These are phyloP conservation scores for Gobionotothen gibberifrons DNA, from an alignment of 2,797 vertebrate genomes.

Conservation along the genomic window DNA sequence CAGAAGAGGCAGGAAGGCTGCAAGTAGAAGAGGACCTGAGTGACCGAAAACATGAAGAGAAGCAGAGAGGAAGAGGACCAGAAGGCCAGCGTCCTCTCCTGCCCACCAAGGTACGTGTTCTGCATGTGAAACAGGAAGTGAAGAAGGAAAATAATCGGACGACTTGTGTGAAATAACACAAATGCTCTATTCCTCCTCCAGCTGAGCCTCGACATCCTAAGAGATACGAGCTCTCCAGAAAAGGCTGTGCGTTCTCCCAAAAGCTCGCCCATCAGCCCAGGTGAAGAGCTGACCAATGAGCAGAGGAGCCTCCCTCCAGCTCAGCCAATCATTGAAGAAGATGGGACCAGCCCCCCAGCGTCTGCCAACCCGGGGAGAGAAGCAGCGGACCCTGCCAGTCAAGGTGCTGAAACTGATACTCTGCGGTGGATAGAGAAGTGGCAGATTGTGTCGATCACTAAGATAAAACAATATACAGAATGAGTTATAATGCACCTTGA, in stretches of 20 bases:
- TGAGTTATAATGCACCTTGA: too few species aligned
- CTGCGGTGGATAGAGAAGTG: background rate
- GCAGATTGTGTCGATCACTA: background rate
- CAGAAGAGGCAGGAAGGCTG: slow-evolving; percentile 73
- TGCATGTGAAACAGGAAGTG: background rate
- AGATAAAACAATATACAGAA: too few species aligned
- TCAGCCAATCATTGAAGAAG: slow-evolving; percentile 55
- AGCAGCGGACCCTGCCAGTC: slow-evolving; percentile 55
- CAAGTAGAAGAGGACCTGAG: slow-evolving; percentile 65
- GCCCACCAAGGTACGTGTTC: slow-evolving; percentile 69
- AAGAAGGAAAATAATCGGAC: background rate
- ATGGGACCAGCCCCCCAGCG: slow-evolving; percentile 48
- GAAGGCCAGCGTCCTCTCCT: slow-evolving; percentile 74
- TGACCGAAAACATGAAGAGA: slow-evolving; percentile 64
- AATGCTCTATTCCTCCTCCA: slow-evolving; percentile 45
- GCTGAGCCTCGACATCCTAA: slow-evolving; percentile 67
- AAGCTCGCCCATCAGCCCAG: slow-evolving; percentile 55
- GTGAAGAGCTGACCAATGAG: slow-evolving; percentile 51
- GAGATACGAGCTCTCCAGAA: slow-evolving; percentile 65
- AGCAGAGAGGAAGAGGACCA: slow-evolving; percentile 64
- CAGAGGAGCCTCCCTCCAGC: slow-evolving; percentile 56
- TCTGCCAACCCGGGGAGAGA: slow-evolving; percentile 43
- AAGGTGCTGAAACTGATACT: slow-evolving; percentile 60
- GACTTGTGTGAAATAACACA: background rate
- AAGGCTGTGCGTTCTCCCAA: slow-evolving; percentile 50